Percentiles rank a stretch among this genome's conserved stretches.
These are phyloP conservation scores for Tragelaphus buxtoni DNA, from an alignment of 2,113 vertebrate genomes.

Conservation along the genomic window DNA sequence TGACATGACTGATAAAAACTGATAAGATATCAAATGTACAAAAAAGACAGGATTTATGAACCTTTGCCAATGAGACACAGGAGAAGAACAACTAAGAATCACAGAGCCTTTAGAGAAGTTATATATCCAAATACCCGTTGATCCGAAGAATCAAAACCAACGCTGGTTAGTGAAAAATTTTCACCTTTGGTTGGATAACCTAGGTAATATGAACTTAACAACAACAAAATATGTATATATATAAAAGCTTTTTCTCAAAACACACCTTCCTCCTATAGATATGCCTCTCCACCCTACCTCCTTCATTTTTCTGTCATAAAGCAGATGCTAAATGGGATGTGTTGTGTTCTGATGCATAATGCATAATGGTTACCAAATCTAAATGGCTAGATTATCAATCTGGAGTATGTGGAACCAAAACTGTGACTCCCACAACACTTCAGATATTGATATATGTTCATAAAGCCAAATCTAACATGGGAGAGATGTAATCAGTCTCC, in stretches of 20 bases:
- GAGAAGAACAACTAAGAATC: not conserved
- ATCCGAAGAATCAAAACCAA: not conserved
- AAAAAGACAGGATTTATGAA: not conserved
- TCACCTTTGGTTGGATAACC: not conserved
- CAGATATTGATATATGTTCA: not conserved
- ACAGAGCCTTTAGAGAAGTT: not conserved
- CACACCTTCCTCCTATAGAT: rapidly evolving
- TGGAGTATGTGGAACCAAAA: not conserved
- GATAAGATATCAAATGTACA: not conserved
- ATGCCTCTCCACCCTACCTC: not conserved
- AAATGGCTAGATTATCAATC: not conserved
- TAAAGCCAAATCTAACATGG: not conserved
- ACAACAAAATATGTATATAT: not conserved
- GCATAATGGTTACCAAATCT: not conserved
- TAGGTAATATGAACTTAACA: not conserved
- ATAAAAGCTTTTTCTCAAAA: not conserved
- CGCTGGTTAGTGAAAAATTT: not conserved
- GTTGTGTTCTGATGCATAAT: not conserved
- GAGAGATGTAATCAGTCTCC: not conserved
- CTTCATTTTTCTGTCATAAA: not conserved
- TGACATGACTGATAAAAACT: not conserved
- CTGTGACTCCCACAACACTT: not conserved
- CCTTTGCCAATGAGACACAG: not conserved
- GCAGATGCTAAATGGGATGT: not conserved
- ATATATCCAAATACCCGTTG: not conserved